phyloP scores from a whole-genome alignment of 2,888 invertebrate genomes.

The Ceramica pisi region DNA sequence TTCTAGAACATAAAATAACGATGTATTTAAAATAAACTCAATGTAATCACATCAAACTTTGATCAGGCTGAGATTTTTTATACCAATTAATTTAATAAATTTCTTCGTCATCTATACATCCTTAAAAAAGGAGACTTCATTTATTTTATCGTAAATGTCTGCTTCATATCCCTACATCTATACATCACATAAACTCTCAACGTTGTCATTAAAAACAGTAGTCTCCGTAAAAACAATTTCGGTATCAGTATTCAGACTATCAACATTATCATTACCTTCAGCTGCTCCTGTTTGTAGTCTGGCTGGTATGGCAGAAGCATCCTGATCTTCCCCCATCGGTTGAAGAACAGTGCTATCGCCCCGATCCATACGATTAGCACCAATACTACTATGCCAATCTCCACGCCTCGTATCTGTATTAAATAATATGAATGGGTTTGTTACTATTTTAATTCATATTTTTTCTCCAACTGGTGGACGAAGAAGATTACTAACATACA shows the following conservation, averaged over 20 bases:
- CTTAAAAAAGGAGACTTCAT: neutral
- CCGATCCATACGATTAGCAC: conserved; percentile 96
- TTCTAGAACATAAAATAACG: neutral
- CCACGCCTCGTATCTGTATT: conserved; percentile 95
- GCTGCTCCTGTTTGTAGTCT: conserved; percentile 96
- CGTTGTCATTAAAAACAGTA: neutral
- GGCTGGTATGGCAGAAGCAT: conserved; percentile 98
- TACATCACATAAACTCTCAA: neutral
- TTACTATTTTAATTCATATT: neutral
- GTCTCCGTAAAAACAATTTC: rapidly evolving
- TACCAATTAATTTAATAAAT: neutral
- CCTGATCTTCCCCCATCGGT: conserved; percentile 97
- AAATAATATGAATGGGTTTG: conserved; percentile 33
- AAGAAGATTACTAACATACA: neutral
- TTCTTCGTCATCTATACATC: neutral
- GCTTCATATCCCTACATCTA: neutral
- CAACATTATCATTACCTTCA: conserved; percentile 89
- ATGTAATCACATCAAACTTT: neutral
- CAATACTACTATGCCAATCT: conserved; percentile 96
- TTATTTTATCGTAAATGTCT: neutral
- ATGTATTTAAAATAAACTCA: neutral
- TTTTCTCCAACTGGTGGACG: neutral
- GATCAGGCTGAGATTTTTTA: neutral
- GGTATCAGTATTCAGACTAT: neutral
- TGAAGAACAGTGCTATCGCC: conserved; percentile 96